Evolutionary conservation across 1,140 invertebrate species (phyloP), one percentile per base, ranked within the genome.

Genomic region (Listronotus bonariensis): DNA sequence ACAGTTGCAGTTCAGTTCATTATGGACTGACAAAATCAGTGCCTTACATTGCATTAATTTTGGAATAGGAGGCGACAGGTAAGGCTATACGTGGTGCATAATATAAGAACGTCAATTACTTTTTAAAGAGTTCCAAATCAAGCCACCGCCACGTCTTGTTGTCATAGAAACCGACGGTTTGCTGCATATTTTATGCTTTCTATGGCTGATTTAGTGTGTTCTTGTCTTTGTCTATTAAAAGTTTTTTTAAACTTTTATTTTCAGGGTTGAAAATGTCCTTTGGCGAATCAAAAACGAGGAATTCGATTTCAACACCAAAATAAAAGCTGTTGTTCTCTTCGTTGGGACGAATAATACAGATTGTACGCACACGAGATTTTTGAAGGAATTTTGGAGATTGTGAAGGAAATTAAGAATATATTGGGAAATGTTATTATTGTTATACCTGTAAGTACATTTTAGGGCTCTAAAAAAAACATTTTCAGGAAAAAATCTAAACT

Each of bases 271-370:
- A 74, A 80, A 92, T 79, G 82, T 91, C 18, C 76, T 91, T 18
- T 92, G 89, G 89, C 79, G 90, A 68, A 81, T 91, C 31, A 73
- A 82, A 66, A 88, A 91, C 81, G 89, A 88, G 56, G 89, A 89
- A 78, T 72, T 91, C 61, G 87, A 90, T 61, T 77, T 76, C 54
- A 77, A 82, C 70, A 79, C 88, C 55, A 81, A 83, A 74, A 86
- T 89, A 3, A 91, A 91, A 81, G 86, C 87, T 15, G 82, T 91
- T 42, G 87, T 92, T 32, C 65, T 92, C 6, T 78, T 85, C 68
- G 84, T 88, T 52, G 89, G 89, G 9, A 89, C 88, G 17, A 90
- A 91, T 77, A 91, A 91, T 76, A 80, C 84, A 69, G 81, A 81
- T 49, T 82, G 87, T 74, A 81, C 82, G 15, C 80, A 86, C 84